These are phyloP conservation scores for Toxonevra muliebris DNA, from an alignment of 2,888 invertebrate genomes.

Conservation along the genomic window DNA sequence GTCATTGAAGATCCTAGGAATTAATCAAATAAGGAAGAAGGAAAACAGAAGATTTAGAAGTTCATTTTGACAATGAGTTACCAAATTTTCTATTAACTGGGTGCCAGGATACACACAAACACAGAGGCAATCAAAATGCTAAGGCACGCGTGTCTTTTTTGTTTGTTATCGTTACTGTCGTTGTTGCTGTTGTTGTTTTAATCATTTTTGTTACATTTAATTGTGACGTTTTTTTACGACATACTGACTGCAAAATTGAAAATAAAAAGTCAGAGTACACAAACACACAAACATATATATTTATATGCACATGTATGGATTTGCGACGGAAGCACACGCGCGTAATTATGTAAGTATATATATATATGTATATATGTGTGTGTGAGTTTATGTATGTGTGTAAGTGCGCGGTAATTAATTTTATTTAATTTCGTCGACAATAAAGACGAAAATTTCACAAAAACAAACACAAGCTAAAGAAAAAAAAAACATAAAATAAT, in stretches of 20 bases:
- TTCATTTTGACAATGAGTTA: no score
- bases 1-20: no score
- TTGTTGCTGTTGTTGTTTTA: not conserved
- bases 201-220: constrained; percentile 4
- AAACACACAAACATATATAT: not conserved
- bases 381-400: not conserved
- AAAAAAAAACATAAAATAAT: no score
- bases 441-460: not conserved
- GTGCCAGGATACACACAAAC: not conserved
- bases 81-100: no score
- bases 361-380: not conserved
- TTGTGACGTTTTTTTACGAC: not conserved
- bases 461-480: no score
- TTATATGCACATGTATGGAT: not conserved
- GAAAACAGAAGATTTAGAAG: no score
- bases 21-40: no score
- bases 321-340: not conserved
- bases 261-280: constrained; percentile 2
- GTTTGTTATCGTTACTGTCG: not conserved
- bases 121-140: constrained; percentile 3
- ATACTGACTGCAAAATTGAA: not conserved
- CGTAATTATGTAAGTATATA: not conserved
- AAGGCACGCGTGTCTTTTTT: not conserved
- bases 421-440: constrained; percentile 4
- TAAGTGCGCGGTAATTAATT: not conserved